phyloP scores from a whole-genome alignment of 2,113 vertebrate species.

The Xyrauchen texanus region DNA sequence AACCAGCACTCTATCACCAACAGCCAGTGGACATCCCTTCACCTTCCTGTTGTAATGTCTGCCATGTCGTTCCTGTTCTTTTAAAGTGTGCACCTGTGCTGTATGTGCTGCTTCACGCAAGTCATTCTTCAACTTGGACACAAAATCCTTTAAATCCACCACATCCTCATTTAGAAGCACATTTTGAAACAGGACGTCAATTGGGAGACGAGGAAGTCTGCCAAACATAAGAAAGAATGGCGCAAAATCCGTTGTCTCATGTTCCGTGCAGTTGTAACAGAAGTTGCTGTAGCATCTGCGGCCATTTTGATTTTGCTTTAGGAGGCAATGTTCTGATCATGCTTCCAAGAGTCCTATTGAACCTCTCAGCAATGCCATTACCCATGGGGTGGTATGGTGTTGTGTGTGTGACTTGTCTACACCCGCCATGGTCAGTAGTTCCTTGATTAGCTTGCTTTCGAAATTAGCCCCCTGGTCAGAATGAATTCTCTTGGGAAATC shows the following conservation, averaged over 20 bases:
- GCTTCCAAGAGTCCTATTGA: neutral
- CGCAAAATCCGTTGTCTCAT: neutral
- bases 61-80: conserved; percentile 16
- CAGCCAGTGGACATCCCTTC: conserved; percentile 8
- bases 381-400: too few relatives aligned
- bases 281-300: neutral
- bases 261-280: too few relatives aligned
- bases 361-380: too few relatives aligned
- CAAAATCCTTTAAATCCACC: too few relatives aligned
- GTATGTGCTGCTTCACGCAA: too few relatives aligned
- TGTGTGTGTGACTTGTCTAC: too few relatives aligned
- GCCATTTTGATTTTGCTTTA: neutral
- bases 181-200: neutral
- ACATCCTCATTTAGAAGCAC: too few relatives aligned
- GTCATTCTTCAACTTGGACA: too few relatives aligned
- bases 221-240: neutral
- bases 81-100: conserved; percentile 1
- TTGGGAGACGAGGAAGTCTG: neutral
- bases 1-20: conserved; percentile 27
- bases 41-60: conserved; percentile 26
- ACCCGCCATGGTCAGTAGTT: too few relatives aligned
- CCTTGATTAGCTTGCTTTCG: too few relatives aligned
- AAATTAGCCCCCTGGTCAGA: too few relatives aligned
- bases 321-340: neutral
- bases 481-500: too few relatives aligned